Base-by-base conservation (phyloP, 2,113 vertebrate genomes). In the Tachuris rubrigastra region DNA sequence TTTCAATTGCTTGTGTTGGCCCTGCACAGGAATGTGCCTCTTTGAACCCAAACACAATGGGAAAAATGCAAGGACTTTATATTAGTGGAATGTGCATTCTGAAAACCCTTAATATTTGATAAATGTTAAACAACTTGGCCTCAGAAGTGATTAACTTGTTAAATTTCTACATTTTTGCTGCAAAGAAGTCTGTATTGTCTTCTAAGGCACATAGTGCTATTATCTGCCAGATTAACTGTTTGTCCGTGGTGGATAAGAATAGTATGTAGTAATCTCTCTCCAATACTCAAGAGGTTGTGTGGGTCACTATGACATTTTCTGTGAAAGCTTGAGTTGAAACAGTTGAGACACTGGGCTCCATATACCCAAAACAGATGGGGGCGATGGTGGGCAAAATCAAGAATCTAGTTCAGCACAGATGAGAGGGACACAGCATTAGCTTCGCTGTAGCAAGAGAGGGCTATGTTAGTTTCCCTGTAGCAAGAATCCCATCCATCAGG, bases 281-380 rank as follows among this genome's bases (percentile, higher is more conserved):
- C 25, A 21, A 0, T 42, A 72, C 30, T n/a, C 9, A 30, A 67
- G 89, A 65, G 14, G 6, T 4, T 47, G 10, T 0, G 0, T 47
- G 22, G 24, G 3, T 39, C 44, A 44, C 30, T 58, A 12, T 65
- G 49, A n/a, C 14, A 10, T n/a, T 49, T 85, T 67, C 39, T 47
- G 16, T 67, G 28, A 53, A 79, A 37, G 1, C 27, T 44, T 60
- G 28, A 58, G 16, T 72, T 87, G 39, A 78, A 83, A 42, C 3
- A 7, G 24, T 3, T 76, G n/a, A 28, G 19, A 28, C 27, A 6
- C 5, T 30, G 14, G 17, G 4, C 17, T 73, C 19, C 12, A 3
- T 31, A 14, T 22, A 63, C 69, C 24, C 50, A 47, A 84, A 77
- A 69, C 42, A 55, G 12, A 9, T 24, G 23, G 8, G 10, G 5